Conservation (phyloP, 2,888 invertebrate species). For the Hypena proboscidalis region DNA sequence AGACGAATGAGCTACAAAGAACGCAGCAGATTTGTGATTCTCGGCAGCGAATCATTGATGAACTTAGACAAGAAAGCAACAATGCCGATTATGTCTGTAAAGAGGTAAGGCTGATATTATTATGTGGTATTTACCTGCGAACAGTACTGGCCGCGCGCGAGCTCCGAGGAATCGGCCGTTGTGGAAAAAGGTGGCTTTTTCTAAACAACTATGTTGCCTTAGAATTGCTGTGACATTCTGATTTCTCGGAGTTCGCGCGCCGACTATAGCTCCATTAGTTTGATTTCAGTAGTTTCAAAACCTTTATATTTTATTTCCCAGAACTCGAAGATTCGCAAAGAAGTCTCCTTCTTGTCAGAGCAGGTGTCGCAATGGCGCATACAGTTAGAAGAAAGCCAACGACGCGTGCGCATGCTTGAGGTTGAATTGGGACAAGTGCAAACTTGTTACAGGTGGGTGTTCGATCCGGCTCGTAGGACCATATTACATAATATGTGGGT, state of each 20-base stretch:
- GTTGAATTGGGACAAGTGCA: constrained; percentile 43
- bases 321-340: constrained; percentile 50
- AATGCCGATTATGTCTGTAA: constrained; percentile 44
- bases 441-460: constrained; percentile 53
- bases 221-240: no score
- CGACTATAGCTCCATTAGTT: no score
- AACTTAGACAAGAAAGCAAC: constrained; percentile 48
- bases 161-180: no score
- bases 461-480: no score
- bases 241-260: no score
- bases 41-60: constrained; percentile 40
- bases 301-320: constrained; percentile 15
- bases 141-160: no score
- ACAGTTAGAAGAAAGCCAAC: constrained; percentile 47
- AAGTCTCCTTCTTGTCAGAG: constrained; percentile 44
- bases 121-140: no score
- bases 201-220: no score
- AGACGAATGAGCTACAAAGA: constrained; percentile 44
- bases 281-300: no score
- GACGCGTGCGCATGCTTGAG: constrained; percentile 44
- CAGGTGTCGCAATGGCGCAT: constrained; percentile 49
- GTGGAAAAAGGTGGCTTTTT: no score
- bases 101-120: constrained; percentile 48
- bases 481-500: no score
- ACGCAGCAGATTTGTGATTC: constrained; percentile 39